Conservation (phyloP, 2,888 invertebrate genomes). For the Drosophila anceps region DNA sequence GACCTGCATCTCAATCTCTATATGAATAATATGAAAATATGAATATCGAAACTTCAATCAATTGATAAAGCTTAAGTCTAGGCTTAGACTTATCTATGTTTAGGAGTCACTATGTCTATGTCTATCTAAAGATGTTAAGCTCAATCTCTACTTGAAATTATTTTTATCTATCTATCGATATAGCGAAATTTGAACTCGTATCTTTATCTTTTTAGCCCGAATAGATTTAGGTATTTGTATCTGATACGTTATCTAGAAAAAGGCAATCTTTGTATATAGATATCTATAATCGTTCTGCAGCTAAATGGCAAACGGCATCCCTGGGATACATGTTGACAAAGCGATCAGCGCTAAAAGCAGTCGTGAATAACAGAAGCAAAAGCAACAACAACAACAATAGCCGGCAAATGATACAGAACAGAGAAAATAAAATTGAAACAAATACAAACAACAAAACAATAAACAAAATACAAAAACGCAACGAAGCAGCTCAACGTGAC, state of each 20-base stretch:
- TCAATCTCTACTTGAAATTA: too few species aligned
- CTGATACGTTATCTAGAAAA: not conserved
- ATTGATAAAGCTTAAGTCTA: too few species aligned
- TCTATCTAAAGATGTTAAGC: too few species aligned
- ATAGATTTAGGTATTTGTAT: too few species aligned
- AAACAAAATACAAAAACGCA: not conserved
- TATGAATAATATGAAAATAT: too few species aligned
- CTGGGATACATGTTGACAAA: constrained; percentile 6
- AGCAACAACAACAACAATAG: constrained; percentile 9
- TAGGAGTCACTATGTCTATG: too few species aligned
- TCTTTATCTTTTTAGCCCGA: too few species aligned
- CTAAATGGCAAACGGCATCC: constrained; percentile 7
- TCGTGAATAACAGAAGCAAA: constrained; percentile 15
- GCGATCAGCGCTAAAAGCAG: constrained; percentile 3
- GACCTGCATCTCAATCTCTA: too few species aligned
- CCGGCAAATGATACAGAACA: constrained; percentile 28
- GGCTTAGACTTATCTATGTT: too few species aligned
- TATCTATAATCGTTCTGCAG: not conserved
- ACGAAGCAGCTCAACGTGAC: constrained; percentile 55
- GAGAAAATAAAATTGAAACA: constrained; percentile 8
- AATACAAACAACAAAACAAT: constrained; percentile 18
- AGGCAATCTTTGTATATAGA: not conserved
- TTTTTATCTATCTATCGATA: too few species aligned
- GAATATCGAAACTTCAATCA: too few species aligned
- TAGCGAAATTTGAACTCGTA: too few species aligned